Base-by-base conservation (phyloP, 2,797 vertebrate genomes). In the Girardinus metallicus region DNA sequence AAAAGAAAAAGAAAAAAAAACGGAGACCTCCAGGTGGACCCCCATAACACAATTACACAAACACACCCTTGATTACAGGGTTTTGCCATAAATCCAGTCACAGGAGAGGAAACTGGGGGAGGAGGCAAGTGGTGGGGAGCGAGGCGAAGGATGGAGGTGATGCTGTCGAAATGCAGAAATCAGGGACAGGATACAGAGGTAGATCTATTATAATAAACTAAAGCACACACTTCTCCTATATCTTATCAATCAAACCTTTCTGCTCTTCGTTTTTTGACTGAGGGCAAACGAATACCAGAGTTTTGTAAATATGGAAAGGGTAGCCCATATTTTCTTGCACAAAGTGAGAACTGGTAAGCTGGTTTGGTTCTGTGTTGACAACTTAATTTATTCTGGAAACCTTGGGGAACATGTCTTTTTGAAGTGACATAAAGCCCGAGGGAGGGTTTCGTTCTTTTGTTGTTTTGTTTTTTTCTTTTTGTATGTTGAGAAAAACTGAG, bases 341-440 rank as follows among this genome's bases (percentile, higher is more conserved):
- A 94, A 93, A 86, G 87, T 91, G 84, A 78, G 88, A 87, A 91
- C 89, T 85, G 84, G 91, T 94, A 89, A 95, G 92, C 84, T 87
- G 83, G 86, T 89, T 92, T 87, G 1, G 87, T 91, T 91, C 83
- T 85, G 91, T 92, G 86, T 91, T 88, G 82, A 90, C 90, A 87
- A 89, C 81, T 89, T 94, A 94, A 96, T 95, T 95, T 95, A 95
- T 95, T 95, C 94, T 91, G 93, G 41, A 71, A 44, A 94, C 91
- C 93, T 87, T 94, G 92, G 91, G 91, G 90, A 90, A 93, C 86
- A 91, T 86, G 86, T 94, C 51, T 91, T 94, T 94, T 95, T 95
- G 90, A 95, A 94, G 93, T 91, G 92, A 94, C 90, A 91, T 86
- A 31, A 87, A 92, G 90, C 88, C 90, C 43, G 86, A 92, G 90